Conservation (phyloP, 2,113 vertebrate species). For the Oreochromis tanganicae region DNA sequence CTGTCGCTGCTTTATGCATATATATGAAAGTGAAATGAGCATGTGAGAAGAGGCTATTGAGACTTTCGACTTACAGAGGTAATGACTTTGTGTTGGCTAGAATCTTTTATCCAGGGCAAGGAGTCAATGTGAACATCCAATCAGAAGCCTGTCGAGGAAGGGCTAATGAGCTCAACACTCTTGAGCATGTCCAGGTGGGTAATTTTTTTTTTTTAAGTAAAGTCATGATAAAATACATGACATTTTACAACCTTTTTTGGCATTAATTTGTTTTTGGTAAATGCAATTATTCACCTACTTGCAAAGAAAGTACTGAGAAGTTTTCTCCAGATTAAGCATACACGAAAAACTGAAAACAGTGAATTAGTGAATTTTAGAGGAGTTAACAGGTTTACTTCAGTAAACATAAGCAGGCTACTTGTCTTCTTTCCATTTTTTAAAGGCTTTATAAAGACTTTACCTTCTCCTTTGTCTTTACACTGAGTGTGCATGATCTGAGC, state of each 20-base stretch:
- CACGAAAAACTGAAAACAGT: background rate
- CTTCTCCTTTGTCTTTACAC: background rate
- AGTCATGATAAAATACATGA: background rate
- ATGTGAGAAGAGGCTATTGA: background rate
- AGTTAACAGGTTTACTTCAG: background rate
- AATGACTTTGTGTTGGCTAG: conserved; percentile 22
- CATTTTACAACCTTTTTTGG: background rate
- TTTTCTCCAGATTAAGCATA: background rate
- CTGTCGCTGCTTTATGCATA: background rate
- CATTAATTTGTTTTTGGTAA: background rate
- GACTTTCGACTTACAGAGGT: background rate
- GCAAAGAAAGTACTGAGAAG: background rate
- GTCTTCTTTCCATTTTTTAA: background rate
- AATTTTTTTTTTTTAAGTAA: background rate
- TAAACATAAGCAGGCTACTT: background rate
- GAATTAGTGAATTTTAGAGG: background rate
- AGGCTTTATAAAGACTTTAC: background rate
- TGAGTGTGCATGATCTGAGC: background rate
- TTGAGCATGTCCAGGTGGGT: conserved; percentile 65
- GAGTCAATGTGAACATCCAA: conserved; percentile 46
- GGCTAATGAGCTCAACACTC: conserved; percentile 63
- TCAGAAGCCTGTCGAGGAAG: conserved; percentile 56
- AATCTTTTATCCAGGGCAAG: conserved; percentile 44
- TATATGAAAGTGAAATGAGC: background rate
- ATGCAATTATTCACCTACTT: background rate